These are phyloP conservation scores for Enteromius treurensis DNA, from an alignment of 2,797 vertebrate species.

Conservation along the genomic window DNA sequence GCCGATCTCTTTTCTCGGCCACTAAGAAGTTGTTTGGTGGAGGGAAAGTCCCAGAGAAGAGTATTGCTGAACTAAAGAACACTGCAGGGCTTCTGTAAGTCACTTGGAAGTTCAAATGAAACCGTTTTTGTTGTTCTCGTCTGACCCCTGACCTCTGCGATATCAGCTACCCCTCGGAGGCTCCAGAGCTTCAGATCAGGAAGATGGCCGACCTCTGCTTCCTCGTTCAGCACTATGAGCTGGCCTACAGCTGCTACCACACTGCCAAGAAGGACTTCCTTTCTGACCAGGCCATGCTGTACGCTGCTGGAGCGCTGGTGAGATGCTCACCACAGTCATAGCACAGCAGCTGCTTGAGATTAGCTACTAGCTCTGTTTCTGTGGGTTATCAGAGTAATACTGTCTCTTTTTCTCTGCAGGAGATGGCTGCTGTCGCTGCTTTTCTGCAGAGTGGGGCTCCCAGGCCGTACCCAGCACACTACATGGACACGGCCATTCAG, in stretches of 20 bases:
- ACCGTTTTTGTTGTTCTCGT: background rate
- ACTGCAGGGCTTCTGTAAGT: conserved; percentile 93
- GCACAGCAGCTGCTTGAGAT: background rate
- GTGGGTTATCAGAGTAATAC: background rate
- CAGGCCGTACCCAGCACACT: conserved; percentile 93
- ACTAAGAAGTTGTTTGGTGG: conserved; percentile 99
- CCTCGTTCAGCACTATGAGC: conserved; percentile 96
- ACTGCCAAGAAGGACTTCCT: conserved; percentile 98
- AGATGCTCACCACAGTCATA: conserved; percentile 48
- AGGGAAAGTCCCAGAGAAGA: conserved; percentile 95
- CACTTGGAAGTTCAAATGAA: background rate
- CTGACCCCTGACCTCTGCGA: conserved; percentile 47
- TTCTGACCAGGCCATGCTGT: conserved; percentile 97
- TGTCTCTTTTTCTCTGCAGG: conserved; percentile 74
- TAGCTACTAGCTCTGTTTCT: background rate
- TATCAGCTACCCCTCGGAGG: conserved; percentile 93
- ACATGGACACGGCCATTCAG: conserved; percentile 98
- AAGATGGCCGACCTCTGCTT: conserved; percentile 99
- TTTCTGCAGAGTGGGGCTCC: conserved; percentile 92
- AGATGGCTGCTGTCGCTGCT: conserved; percentile 97
- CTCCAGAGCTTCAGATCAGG: conserved; percentile 95
- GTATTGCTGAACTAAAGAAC: conserved; percentile 91
- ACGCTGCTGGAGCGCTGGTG: conserved; percentile 96
- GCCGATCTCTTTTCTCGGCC: conserved; percentile 93
- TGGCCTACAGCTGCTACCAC: conserved; percentile 98